phyloP scores from a whole-genome alignment of 2,888 invertebrate genomes.

The Polylopha cassiicola region DNA sequence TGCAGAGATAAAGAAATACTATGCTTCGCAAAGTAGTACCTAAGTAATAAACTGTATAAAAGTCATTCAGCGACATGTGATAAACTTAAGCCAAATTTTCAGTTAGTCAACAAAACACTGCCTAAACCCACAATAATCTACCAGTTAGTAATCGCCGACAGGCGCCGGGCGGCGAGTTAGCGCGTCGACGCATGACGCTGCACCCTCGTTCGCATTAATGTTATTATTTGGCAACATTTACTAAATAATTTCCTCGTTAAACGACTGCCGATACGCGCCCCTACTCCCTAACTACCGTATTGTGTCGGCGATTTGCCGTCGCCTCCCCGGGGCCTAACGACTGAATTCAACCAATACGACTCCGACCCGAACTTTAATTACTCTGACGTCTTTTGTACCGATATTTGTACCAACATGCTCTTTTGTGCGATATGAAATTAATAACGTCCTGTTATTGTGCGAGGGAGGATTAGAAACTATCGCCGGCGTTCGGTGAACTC shows the following conservation, averaged over 20 bases:
- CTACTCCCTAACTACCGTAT: slow-evolving; percentile 68
- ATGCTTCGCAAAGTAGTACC: too few species aligned
- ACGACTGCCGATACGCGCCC: slow-evolving; percentile 64
- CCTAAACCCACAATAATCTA: slow-evolving; percentile 8
- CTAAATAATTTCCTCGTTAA: slow-evolving; percentile 76
- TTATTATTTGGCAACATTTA: slow-evolving; percentile 77
- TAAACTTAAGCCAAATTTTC: slow-evolving; percentile 1
- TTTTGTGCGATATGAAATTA: slow-evolving; percentile 66
- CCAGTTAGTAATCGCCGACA: slow-evolving; percentile 12
- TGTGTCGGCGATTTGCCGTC: slow-evolving; percentile 54
- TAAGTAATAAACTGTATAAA: too few species aligned
- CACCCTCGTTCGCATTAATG: slow-evolving; percentile 60
- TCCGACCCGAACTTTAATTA: slow-evolving; percentile 70
- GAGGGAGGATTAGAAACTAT: slow-evolving; percentile 56
- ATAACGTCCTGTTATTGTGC: slow-evolving; percentile 49
- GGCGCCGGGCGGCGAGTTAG: slow-evolving; percentile 24
- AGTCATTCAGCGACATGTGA: too few species aligned
- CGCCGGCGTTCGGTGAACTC: slow-evolving; percentile 45
- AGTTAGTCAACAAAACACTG: slow-evolving; percentile 25
- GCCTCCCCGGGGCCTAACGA: slow-evolving; percentile 58
- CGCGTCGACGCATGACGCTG: slow-evolving; percentile 22
- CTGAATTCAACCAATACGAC: slow-evolving; percentile 62
- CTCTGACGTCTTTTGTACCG: slow-evolving; percentile 55
- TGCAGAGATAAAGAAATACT: too few species aligned
- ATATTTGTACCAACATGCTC: slow-evolving; percentile 70